Base-by-base conservation (phyloP, 1,140 invertebrate genomes). In the Zaprionus tsacasi region DNA sequence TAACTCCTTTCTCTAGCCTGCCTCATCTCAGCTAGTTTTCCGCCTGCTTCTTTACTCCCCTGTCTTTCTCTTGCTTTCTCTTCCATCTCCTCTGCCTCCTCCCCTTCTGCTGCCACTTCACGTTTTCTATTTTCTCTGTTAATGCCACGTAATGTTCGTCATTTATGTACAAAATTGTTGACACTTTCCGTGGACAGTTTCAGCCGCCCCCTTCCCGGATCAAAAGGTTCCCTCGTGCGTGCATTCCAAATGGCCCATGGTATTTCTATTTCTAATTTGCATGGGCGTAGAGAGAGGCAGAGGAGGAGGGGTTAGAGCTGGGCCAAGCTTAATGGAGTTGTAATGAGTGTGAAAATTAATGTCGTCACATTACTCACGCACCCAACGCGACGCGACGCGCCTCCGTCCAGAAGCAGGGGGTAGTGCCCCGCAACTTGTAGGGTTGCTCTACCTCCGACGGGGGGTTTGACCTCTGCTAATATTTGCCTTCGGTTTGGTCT, bases 291-390 rank as follows among this genome's bases (percentile, higher is more conserved):
- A 55, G 0, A 15, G 30, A 33, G 30, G 2, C 13, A 17, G 55
- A 38, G 38, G 6, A 43, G 12, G 35, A 21, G n/a, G 33, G 76
- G 68, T 60, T 56, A 6, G 45, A 21, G 21, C 21, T 21, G 21
- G 70, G 40, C 67, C 43, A 63, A 60, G 74, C 74, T 80, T 89
- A 89, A 89, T 89, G 81, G 81, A 89, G 85, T 89, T 89, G 85
- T 89, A 89, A 89, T 89, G 85, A 89, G 85, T 89, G 85, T 89
- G 78, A 89, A 89, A 89, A 89, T 85, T 89, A 85, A 89, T 89
- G 85, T 90, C 85, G 85, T 89, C 85, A 89, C 86, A 89, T 89
- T 89, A 89, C 85, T 89, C 85, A 89, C 86, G 85, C 85, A 89
- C 78, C 74, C 75, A 85, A 82, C 12, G 70, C 59, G 58, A 82